Conservation (phyloP, 1,140 invertebrate genomes). For the Armadillidium nasatum region DNA sequence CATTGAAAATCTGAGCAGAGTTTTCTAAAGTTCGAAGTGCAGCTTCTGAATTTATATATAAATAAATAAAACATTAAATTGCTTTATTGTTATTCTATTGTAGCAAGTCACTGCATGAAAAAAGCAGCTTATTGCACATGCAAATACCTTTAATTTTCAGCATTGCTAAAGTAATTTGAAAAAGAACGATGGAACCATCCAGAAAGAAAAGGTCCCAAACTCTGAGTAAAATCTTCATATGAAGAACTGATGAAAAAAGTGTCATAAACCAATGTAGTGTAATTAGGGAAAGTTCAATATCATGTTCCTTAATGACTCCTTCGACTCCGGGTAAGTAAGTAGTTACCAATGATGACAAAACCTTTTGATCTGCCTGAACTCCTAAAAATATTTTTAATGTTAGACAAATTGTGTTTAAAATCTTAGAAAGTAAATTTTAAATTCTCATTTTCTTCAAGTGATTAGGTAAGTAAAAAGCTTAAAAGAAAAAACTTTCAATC, state of each 20-base stretch:
- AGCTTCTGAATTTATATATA: slow-evolving; percentile 64
- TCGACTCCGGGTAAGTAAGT: slow-evolving; percentile 87
- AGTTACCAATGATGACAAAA: slow-evolving; percentile 81
- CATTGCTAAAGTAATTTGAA: slow-evolving; percentile 92
- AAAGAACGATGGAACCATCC: slow-evolving; percentile 92
- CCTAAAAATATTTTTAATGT: slow-evolving; percentile 25
- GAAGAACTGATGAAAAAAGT: slow-evolving; percentile 95
- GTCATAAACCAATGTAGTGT: slow-evolving; percentile 97
- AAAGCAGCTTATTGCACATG: not conserved
- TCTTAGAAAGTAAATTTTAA: not conserved
- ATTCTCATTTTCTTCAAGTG: too few species aligned
- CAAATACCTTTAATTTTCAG: slow-evolving; percentile 74
- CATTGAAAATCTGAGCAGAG: slow-evolving; percentile 95
- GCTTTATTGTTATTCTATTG: not conserved
- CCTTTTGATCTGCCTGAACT: slow-evolving; percentile 87
- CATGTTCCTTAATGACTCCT: slow-evolving; percentile 81
- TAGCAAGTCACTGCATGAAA: not conserved
- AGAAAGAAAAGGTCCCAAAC: slow-evolving; percentile 97
- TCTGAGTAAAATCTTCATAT: slow-evolving; percentile 88
- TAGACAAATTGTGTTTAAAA: too few species aligned
- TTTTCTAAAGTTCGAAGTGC: slow-evolving; percentile 76
- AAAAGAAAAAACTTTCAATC: too few species aligned
- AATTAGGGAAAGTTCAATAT: slow-evolving; percentile 93
- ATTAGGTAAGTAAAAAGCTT: too few species aligned
- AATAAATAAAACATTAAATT: slow-evolving; percentile 22